A percentile compares a stretch with the other conserved stretches of the same genome.
phyloP scores from a whole-genome alignment of 2,113 vertebrate genomes.

The Nycticryphes semicollaris region DNA sequence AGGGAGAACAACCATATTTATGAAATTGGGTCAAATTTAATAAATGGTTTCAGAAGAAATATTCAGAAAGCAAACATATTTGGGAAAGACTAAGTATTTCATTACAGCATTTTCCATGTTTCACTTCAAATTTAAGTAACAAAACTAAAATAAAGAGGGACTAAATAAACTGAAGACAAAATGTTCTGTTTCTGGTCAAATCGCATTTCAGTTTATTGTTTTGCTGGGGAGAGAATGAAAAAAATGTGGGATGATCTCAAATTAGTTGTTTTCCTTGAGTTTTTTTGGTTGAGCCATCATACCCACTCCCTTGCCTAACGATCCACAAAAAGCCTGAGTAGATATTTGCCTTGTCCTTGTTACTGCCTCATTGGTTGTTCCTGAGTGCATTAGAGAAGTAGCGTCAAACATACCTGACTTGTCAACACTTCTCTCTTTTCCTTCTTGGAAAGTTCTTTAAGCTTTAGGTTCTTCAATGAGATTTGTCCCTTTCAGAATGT shows the following conservation, averaged over 20 bases:
- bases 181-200: slow-evolving; percentile 10
- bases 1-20: neutral
- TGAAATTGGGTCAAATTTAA: slow-evolving; percentile 21
- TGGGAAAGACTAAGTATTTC: neutral
- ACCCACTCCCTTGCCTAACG: neutral
- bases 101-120: neutral
- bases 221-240: neutral
- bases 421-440: neutral
- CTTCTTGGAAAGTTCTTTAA: no score
- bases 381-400: neutral
- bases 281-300: slow-evolving; percentile 2
- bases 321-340: neutral
- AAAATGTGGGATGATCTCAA: neutral
- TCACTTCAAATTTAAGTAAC: neutral
- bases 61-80: neutral
- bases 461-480: neutral
- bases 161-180: neutral
- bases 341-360: neutral
- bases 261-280: slow-evolving; percentile 2
- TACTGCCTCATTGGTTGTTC: neutral
- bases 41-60: slow-evolving; percentile 2
- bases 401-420: neutral
- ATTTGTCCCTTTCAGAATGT: neutral
- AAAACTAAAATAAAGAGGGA: neutral
- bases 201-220: neutral